phyloP scores from a whole-genome alignment of 2,113 vertebrate genomes.

The Oreochromis spilurus region DNA sequence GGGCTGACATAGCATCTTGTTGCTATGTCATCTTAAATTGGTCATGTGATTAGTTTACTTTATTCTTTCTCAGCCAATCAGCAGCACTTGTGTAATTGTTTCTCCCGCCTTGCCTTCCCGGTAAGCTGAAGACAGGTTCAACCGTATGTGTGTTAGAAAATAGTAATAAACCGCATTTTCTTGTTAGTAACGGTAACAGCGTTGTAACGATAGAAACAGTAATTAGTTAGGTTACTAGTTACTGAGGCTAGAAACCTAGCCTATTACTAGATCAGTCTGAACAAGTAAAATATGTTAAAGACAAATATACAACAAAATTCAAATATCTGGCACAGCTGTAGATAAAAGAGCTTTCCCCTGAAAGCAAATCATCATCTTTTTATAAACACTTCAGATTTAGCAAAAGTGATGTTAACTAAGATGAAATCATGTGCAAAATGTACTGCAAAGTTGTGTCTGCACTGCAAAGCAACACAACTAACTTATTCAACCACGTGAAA shows the following conservation, averaged over 20 bases:
- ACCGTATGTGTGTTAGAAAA: not conserved
- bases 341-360: not conserved
- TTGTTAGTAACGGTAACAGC: not conserved
- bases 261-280: not conserved
- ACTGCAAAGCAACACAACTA: not conserved
- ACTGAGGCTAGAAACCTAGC: not conserved
- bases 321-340: not conserved
- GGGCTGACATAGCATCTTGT: not conserved
- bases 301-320: not conserved
- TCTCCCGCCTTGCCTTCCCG: not conserved
- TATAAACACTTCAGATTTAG: not conserved
- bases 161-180: not conserved
- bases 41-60: not conserved
- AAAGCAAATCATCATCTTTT: not conserved
- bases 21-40: not conserved
- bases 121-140: not conserved
- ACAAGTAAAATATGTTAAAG: not conserved
- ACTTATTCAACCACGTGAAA: not conserved
- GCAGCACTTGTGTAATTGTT: not conserved
- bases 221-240: not conserved
- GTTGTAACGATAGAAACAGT: not conserved
- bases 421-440: not conserved
- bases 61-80: not conserved
- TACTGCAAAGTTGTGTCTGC: not conserved
- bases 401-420: not conserved